These are phyloP conservation scores for Branchellion lobata DNA, from an alignment of 2,888 invertebrate genomes.

Conservation along the genomic window DNA sequence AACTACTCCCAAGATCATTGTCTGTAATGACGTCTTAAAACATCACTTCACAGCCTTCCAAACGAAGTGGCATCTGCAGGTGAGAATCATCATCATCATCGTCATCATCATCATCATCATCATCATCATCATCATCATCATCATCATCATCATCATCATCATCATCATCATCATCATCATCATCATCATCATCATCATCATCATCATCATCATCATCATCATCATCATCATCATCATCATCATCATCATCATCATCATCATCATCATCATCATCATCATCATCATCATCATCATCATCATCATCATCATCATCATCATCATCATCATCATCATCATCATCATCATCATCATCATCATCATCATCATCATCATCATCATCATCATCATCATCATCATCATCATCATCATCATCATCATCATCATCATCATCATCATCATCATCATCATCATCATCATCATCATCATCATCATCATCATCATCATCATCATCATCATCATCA, in stretches of 20 bases:
- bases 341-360: not conserved
- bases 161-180: constrained; percentile 17
- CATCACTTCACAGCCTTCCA: too few species aligned
- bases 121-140: constrained; percentile 17
- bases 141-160: not conserved
- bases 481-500: constrained; percentile 19
- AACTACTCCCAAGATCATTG: too few species aligned
- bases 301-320: not conserved
- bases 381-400: not conserved
- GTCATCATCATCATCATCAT: constrained; percentile 8
- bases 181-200: constrained; percentile 15
- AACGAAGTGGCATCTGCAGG: too few species aligned
- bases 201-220: not conserved
- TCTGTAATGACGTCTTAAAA: too few species aligned
- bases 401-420: not conserved
- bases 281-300: constrained; percentile 37
- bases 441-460: constrained; percentile 17
- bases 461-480: constrained; percentile 17
- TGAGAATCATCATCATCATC: not conserved
- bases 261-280: constrained; percentile 32
- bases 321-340: not conserved
- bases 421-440: constrained; percentile 23
- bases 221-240: constrained; percentile 4
- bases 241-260: constrained; percentile 15
- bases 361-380: not conserved